These are phyloP conservation scores for Eptesicus fuscus DNA, from an alignment of 2,113 vertebrate species.

Conservation along the genomic window DNA sequence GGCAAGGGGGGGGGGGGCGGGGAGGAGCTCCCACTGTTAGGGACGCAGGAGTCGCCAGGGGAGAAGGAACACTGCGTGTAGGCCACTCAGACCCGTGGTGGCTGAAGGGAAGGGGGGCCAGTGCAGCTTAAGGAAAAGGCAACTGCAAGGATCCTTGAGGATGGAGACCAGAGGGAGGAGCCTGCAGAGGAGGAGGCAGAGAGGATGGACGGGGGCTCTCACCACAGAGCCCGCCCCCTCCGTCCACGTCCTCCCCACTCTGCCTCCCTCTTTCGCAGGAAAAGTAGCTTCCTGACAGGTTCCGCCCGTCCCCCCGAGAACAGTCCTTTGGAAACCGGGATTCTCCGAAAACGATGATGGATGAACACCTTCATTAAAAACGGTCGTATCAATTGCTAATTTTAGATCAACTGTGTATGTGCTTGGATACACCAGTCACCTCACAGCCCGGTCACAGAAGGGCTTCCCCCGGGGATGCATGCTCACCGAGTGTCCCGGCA, in stretches of 20 bases:
- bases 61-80: not conserved
- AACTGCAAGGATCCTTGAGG: not conserved
- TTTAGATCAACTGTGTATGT: not conserved
- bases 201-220: not conserved
- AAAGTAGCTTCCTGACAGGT: not conserved
- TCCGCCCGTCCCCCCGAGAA: not conserved
- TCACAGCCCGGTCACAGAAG: not conserved
- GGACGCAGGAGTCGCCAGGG: not conserved
- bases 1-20: too few relatives aligned
- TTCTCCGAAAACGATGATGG: not conserved
- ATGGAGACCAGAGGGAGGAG: not conserved
- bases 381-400: not conserved
- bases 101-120: not conserved
- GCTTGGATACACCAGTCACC: not conserved
- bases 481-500: not conserved
- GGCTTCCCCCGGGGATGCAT: not conserved
- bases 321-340: not conserved
- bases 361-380: not conserved
- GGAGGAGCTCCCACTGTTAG: not conserved
- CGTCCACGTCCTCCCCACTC: not conserved
- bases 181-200: not conserved
- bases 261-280: not conserved
- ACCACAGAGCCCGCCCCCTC: not conserved
- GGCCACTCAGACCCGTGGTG: not conserved
- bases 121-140: not conserved